Conservation (phyloP, 1,140 invertebrate genomes). For the Sycophaga agraensis region DNA sequence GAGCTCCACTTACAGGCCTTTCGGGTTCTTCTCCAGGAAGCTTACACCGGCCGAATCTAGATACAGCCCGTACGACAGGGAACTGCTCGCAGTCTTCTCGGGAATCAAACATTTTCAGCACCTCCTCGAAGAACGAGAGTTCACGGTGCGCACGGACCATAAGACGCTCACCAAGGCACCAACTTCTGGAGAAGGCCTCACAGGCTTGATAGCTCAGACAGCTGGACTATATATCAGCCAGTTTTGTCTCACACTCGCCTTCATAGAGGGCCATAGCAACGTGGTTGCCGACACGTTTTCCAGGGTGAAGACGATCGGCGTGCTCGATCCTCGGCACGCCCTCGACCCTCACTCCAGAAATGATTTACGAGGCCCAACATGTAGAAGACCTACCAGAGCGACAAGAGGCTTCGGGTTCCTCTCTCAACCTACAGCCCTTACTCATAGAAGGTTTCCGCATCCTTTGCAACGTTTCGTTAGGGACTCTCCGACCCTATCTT, state of each 20-base stretch:
- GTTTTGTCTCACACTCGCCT: constrained; percentile 34
- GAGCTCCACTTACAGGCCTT: constrained; percentile 29
- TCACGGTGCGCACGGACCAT: too few species aligned
- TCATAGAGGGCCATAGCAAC: constrained; percentile 37
- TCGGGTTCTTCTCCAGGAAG: constrained; percentile 36
- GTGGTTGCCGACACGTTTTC: constrained; percentile 37
- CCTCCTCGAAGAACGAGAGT: constrained; percentile 15
- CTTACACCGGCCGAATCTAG: constrained; percentile 23
- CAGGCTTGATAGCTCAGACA: constrained; percentile 29
- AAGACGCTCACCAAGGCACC: constrained; percentile 35
- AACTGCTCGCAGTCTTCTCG: constrained; percentile 38
- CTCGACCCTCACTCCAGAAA: background rate
- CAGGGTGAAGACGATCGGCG: too few species aligned
- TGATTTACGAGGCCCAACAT: constrained; percentile 30
- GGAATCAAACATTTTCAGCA: constrained; percentile 11
- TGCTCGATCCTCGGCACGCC: constrained; percentile 14
- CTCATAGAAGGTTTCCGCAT: background rate
- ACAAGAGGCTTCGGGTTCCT: background rate
- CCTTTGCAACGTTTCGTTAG: background rate
- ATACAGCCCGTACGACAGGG: constrained; percentile 34
- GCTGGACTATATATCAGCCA: constrained; percentile 36
- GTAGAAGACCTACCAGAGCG: constrained; percentile 22
- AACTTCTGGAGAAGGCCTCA: constrained; percentile 25
- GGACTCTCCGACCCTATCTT: background rate
- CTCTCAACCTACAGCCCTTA: background rate